Conservation (phyloP, 2,113 vertebrate genomes). For the Poeciliopsis turrubarensis region DNA sequence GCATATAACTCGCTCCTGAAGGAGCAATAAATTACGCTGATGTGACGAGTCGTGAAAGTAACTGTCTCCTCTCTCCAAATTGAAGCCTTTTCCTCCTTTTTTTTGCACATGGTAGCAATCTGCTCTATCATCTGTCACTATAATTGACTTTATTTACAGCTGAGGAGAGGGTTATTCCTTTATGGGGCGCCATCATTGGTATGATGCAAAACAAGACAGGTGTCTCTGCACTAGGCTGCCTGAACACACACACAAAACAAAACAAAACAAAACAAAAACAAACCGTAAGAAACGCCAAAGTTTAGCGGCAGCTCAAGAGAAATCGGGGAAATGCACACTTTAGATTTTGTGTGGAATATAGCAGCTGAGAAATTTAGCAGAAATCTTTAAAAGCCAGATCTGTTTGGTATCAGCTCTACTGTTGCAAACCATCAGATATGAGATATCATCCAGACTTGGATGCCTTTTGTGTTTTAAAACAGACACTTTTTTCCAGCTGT, state of each 20-base stretch:
- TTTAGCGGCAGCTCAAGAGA: not conserved
- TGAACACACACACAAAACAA: too few relatives aligned
- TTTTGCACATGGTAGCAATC: conserved; percentile 39
- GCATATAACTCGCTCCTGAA: conserved; percentile 14
- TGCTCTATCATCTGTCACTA: conserved; percentile 35
- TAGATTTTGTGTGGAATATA: not conserved
- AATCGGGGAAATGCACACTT: not conserved
- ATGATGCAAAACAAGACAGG: conserved; percentile 14
- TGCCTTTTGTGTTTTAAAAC: not conserved
- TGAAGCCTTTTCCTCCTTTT: conserved; percentile 43
- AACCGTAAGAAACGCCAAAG: not conserved
- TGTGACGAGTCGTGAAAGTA: conserved; percentile 43
- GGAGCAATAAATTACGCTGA: conserved; percentile 51
- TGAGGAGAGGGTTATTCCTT: conserved; percentile 13
- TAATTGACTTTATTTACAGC: conserved; percentile 16
- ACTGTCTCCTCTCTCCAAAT: conserved; percentile 33
- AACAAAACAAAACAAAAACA: not conserved
- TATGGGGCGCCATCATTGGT: conserved; percentile 5
- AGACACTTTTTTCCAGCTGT: not conserved
- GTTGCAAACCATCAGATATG: not conserved
- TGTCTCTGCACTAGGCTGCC: not conserved
- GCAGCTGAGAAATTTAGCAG: not conserved
- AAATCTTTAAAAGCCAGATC: too few relatives aligned
- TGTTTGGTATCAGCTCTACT: not conserved
- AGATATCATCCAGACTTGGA: not conserved